These are phyloP conservation scores for Microtus montanus DNA, from an alignment of 2,113 vertebrate species.

Conservation along the genomic window DNA sequence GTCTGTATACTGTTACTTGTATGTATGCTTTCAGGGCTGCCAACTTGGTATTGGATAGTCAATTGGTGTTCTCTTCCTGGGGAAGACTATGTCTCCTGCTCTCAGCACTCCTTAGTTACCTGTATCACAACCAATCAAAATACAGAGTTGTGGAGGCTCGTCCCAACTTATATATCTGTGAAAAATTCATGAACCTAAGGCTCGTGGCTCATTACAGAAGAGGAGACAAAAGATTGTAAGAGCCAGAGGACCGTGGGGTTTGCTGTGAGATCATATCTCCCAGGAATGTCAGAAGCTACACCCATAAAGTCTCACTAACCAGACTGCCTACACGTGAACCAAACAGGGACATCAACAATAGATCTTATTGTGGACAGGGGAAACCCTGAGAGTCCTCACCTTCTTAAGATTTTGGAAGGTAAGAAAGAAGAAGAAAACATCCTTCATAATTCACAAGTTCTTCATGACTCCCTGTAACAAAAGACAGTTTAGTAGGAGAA, in stretches of 20 bases:
- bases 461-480: background rate
- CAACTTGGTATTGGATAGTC: background rate
- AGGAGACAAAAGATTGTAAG: background rate
- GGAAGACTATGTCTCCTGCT: background rate
- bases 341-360: background rate
- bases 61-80: background rate
- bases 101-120: background rate
- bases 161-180: background rate
- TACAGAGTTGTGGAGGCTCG: background rate
- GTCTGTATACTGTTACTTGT: background rate
- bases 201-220: background rate
- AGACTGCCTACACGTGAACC: no score
- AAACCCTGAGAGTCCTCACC: background rate
- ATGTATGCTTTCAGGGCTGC: background rate
- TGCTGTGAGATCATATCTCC: background rate
- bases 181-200: background rate
- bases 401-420: background rate
- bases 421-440: background rate
- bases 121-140: background rate
- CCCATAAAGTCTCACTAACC: background rate
- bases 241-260: background rate
- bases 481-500: background rate
- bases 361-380: background rate
- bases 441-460: background rate
- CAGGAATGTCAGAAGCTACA: background rate